phyloP scores from a whole-genome alignment of 2,888 invertebrate species.

The Cryptus viduatorius region DNA sequence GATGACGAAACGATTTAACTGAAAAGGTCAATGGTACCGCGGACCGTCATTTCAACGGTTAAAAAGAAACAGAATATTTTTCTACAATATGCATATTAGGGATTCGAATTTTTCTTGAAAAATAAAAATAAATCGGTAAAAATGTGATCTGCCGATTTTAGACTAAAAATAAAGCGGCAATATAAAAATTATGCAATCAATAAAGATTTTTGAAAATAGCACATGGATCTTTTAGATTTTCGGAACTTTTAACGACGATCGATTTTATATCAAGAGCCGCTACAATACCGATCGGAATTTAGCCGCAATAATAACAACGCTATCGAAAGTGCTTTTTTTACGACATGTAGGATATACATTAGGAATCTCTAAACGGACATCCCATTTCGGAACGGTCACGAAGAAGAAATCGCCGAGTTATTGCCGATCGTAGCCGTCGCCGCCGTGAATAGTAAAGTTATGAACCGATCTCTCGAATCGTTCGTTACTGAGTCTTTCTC shows the following conservation, averaged over 20 bases:
- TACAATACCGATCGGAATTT: too few relatives aligned
- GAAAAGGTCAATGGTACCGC: neutral
- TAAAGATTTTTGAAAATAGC: too few relatives aligned
- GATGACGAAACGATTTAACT: neutral
- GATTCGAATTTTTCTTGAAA: too few relatives aligned
- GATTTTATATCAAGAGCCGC: too few relatives aligned
- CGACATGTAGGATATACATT: conserved; percentile 3
- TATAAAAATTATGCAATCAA: too few relatives aligned
- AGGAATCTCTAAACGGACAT: conserved; percentile 24
- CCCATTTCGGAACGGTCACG: conserved; percentile 47
- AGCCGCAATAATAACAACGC: neutral
- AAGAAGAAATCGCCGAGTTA: conserved; percentile 54
- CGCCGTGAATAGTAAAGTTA: conserved; percentile 68
- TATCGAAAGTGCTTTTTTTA: neutral
- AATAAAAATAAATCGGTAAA: too few relatives aligned
- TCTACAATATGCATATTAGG: neutral
- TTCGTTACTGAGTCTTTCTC: conserved; percentile 33
- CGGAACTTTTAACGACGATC: too few relatives aligned
- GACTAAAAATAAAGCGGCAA: too few relatives aligned
- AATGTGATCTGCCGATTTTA: too few relatives aligned
- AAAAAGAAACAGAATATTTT: neutral
- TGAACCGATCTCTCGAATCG: conserved; percentile 67
- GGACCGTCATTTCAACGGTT: neutral
- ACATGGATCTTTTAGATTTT: too few relatives aligned
- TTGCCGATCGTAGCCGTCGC: conserved; percentile 62